A percentile compares a stretch with the other conserved stretches of the same genome.
These are phyloP conservation scores for Dusona sp. DNA, from an alignment of 2,888 invertebrate genomes.

Conservation along the genomic window DNA sequence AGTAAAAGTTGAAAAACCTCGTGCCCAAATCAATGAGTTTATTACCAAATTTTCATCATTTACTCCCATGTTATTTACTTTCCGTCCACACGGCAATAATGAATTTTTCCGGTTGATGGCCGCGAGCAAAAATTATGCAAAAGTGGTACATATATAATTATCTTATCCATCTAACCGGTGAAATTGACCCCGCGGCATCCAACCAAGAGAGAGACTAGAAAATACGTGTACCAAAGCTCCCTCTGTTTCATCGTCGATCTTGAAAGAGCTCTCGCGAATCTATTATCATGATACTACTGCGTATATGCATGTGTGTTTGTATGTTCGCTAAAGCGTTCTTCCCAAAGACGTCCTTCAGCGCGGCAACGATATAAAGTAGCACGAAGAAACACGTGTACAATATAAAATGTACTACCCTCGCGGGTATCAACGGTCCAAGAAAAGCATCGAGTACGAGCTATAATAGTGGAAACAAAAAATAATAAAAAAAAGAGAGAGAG, in stretches of 20 bases:
- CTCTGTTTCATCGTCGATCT: slow-evolving; percentile 68
- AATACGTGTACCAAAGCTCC: slow-evolving; percentile 36
- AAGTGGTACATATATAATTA: slow-evolving; percentile 68
- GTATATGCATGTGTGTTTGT: neutral
- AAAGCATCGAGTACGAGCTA: slow-evolving; percentile 48
- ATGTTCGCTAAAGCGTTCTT: slow-evolving; percentile 32
- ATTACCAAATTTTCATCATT: slow-evolving; percentile 40
- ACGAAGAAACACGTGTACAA: slow-evolving; percentile 31
- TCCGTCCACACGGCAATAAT: slow-evolving; percentile 59
- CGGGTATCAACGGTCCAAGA: slow-evolving; percentile 58
- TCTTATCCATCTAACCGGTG: slow-evolving; percentile 72
- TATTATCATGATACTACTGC: slow-evolving; percentile 57
- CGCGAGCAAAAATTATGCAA: slow-evolving; percentile 65
- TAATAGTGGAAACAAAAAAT: slow-evolving; percentile 63
- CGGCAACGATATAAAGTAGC: slow-evolving; percentile 51
- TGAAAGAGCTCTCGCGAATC: slow-evolving; percentile 70
- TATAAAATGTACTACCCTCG: slow-evolving; percentile 30
- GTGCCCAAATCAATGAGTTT: neutral
- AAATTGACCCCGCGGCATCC: slow-evolving; percentile 70
- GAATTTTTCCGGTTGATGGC: slow-evolving; percentile 52
- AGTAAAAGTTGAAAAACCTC: neutral
- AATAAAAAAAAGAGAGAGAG: slow-evolving; percentile 26
- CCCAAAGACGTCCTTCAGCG: slow-evolving; percentile 61
- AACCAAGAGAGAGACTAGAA: slow-evolving; percentile 38
- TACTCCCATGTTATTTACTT: slow-evolving; percentile 69